A percentile compares a stretch with the other conserved stretches of the same genome.
These are phyloP conservation scores for Lepus europaeus DNA, from an alignment of 2,113 vertebrate genomes.

Conservation along the genomic window DNA sequence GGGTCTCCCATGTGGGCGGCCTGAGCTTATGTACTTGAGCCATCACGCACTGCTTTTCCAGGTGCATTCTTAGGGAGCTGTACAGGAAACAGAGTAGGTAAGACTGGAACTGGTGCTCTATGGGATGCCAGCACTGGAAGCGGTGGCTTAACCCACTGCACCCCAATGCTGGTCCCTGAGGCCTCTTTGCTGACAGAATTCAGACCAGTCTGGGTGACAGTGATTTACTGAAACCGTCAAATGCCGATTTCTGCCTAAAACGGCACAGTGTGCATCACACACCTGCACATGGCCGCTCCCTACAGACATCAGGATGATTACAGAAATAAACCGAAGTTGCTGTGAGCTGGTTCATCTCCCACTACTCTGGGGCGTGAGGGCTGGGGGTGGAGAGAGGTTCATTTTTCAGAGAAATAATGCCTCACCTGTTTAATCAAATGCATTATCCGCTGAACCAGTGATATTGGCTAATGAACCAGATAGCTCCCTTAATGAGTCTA, in stretches of 20 bases:
- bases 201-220: background rate
- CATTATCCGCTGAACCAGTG: conserved; percentile 70
- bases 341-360: background rate
- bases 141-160: too few relatives aligned
- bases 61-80: too few relatives aligned
- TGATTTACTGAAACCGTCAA: conserved; percentile 27
- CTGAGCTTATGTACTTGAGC: too few relatives aligned
- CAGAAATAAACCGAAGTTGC: conserved; percentile 6
- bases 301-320: background rate
- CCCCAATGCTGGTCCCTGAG: too few relatives aligned
- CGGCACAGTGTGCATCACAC: background rate
- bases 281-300: background rate
- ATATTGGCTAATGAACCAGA: conserved; percentile 67
- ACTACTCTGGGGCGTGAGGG: fast-evolving
- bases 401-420: conserved; percentile 50
- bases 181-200: background rate
- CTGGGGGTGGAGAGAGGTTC: background rate
- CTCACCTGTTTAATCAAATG: conserved; percentile 66
- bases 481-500: conserved; percentile 49
- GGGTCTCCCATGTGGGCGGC: too few relatives aligned
- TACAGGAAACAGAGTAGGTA: too few relatives aligned
- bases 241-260: background rate
- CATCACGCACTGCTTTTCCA: too few relatives aligned
- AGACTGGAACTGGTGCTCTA: too few relatives aligned
- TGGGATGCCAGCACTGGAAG: too few relatives aligned